Evolutionary conservation across 2,888 invertebrate genomes (phyloP).

Genomic region (Drosophila dives): DNA sequence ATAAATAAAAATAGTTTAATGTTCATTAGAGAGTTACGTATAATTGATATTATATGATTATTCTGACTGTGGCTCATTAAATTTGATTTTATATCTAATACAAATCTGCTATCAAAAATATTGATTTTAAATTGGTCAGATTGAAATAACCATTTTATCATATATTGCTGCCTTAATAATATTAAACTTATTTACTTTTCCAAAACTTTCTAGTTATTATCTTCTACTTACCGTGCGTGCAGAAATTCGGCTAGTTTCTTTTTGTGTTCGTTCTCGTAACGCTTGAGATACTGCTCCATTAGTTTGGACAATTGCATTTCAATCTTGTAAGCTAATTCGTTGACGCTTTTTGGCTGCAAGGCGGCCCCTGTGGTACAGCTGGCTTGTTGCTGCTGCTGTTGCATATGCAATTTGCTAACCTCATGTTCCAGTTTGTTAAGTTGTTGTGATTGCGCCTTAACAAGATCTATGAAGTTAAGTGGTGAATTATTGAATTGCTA

Average conservation of each 20-base stretch:
- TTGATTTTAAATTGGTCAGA: neutral
- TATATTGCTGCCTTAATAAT: neutral
- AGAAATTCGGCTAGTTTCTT: slow-evolving; percentile 82
- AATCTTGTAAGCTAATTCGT: slow-evolving; percentile 82
- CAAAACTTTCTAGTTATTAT: neutral
- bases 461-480: slow-evolving; percentile 83
- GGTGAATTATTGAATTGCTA: neutral
- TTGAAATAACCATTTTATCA: neutral
- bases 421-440: slow-evolving; percentile 85
- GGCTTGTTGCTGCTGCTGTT: slow-evolving; percentile 38
- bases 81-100: neutral
- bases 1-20: neutral
- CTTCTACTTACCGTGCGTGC: slow-evolving; percentile 74
- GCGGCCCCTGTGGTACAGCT: slow-evolving; percentile 52
- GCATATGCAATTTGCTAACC: slow-evolving; percentile 78
- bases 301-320: slow-evolving; percentile 83
- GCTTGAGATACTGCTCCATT: slow-evolving; percentile 84
- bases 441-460: slow-evolving; percentile 86
- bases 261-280: slow-evolving; percentile 83
- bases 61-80: neutral
- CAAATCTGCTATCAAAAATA: neutral
- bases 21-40: neutral
- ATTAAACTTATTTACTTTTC: neutral
- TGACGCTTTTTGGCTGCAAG: slow-evolving; percentile 72
- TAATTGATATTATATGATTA: neutral